Conservation (phyloP, 2,113 vertebrate species). For the Calcarius ornatus region DNA sequence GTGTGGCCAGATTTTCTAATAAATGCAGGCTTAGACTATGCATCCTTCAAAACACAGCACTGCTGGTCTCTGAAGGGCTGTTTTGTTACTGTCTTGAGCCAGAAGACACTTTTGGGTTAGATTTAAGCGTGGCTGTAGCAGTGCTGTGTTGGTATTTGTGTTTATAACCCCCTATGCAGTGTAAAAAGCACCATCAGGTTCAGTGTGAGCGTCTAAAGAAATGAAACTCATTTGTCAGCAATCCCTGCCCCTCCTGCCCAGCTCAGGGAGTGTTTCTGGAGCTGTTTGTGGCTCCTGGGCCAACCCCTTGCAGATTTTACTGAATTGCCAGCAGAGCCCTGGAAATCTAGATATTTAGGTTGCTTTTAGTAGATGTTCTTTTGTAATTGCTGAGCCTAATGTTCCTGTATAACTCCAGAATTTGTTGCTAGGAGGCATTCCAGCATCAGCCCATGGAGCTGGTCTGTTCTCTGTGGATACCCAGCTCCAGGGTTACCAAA, state of each 20-base stretch:
- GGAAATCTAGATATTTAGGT: not conserved
- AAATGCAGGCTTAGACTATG: not conserved
- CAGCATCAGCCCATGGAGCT: not conserved
- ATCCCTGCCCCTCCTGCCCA: not conserved
- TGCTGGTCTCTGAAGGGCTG: not conserved
- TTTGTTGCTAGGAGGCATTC: not conserved
- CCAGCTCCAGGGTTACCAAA: not conserved
- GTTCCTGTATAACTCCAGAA: not conserved
- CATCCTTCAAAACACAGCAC: not conserved
- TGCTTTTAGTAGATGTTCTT: not conserved
- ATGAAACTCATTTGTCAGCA: not conserved
- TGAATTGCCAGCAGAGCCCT: not conserved
- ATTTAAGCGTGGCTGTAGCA: not conserved
- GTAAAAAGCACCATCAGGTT: not conserved
- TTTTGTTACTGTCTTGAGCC: not conserved
- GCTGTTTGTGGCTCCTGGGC: rapidly evolving
- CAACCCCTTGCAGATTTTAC: not conserved
- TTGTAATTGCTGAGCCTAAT: not conserved
- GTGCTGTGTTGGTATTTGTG: not conserved
- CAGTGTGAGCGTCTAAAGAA: not conserved
- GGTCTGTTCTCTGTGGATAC: not conserved
- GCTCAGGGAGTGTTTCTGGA: not conserved
- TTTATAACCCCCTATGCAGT: not conserved
- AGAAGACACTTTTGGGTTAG: not conserved
- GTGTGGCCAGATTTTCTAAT: not conserved